Percentiles rank a stretch among this genome's conserved stretches.
Conservation (phyloP, 1,140 invertebrate species). For the Pachyrhynchus sulphureomaculatus region DNA sequence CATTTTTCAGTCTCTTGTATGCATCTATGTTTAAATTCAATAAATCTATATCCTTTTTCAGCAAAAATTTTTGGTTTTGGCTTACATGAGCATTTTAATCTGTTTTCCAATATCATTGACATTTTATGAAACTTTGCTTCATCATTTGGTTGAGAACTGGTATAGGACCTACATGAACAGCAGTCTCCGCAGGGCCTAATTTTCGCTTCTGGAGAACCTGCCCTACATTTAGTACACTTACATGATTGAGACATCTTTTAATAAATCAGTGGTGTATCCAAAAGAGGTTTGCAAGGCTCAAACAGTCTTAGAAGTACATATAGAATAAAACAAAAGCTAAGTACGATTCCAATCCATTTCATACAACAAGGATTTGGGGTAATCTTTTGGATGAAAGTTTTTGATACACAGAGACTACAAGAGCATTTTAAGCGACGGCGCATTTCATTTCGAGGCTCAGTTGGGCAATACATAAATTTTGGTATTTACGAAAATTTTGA, state of each 20-base stretch:
- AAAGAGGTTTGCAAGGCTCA: conserved; percentile 19
- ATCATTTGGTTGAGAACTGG: not conserved
- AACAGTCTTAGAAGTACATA: conserved; percentile 12
- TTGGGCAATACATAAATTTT: not conserved
- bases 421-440: conserved; percentile 22
- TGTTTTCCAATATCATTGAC: not conserved
- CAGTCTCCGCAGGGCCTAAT: not conserved
- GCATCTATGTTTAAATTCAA: conserved; percentile 7
- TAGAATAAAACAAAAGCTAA: conserved; percentile 10
- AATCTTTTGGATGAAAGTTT: conserved; percentile 7
- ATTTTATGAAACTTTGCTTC: not conserved
- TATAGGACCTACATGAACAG: not conserved
- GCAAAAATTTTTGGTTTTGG: conserved; percentile 11
- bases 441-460: conserved; percentile 16
- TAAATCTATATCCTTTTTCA: conserved; percentile 18
- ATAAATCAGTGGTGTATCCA: conserved; percentile 19
- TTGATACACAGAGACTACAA: conserved; percentile 15
- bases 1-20: conserved; percentile 5
- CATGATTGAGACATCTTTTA: conserved; percentile 4
- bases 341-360: conserved; percentile 23
- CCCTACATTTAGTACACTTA: not conserved
- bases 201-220: too few relatives aligned
- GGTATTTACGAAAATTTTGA: conserved; percentile 17
- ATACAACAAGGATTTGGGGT: conserved; percentile 21
- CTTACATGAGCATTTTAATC: not conserved